Base-by-base conservation (phyloP, 1,140 invertebrate genomes). In the Heliothis virescens region DNA sequence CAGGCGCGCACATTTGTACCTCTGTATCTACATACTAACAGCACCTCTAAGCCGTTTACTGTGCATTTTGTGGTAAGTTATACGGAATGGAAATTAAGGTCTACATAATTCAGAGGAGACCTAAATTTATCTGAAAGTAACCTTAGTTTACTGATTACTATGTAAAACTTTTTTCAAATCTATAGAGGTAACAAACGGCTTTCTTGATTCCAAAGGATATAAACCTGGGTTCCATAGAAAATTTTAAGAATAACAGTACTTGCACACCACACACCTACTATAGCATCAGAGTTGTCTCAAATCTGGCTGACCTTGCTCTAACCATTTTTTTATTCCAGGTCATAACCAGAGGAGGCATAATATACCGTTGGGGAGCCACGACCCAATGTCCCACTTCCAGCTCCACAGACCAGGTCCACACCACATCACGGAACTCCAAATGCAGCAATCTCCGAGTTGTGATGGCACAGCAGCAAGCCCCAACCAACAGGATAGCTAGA, bases 361-460 rank as follows among this genome's bases (percentile, higher is more conserved):
- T 95, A 55, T 89, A 91, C 82, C 89, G 92, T 1, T 95, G 93
- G 94, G 92, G 92, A 12, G 91, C 91, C 0, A 93, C 92, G 1
- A 93, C 91, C 1, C 94, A 95, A 79, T 95, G 94, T 69, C 90
- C 93, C 1, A 76, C 83, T 11, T 82, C 88, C 3, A 89, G 62
- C 21, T 81, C 84, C 12, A 73, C 85, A 13, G 83, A 86, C 48
- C 84, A 90, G 52, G 84, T 90, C 0, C 81, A 86, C 2, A 87
- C 85, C 1, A 79, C 87, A 0, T 50, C 84, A 3, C 86, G 87
- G 9, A 82, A 90, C 81, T 82, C 77, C 48, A 78, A 60, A 7
- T 93, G 91, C 67, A 13, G 47, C 29, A 53, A 59, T 15, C 26
- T 12, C 0, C 60, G 53, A 29, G 74, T 63, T 9, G 48, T 65